Conservation (phyloP, 2,113 vertebrate genomes). For the Bufo bufo region DNA sequence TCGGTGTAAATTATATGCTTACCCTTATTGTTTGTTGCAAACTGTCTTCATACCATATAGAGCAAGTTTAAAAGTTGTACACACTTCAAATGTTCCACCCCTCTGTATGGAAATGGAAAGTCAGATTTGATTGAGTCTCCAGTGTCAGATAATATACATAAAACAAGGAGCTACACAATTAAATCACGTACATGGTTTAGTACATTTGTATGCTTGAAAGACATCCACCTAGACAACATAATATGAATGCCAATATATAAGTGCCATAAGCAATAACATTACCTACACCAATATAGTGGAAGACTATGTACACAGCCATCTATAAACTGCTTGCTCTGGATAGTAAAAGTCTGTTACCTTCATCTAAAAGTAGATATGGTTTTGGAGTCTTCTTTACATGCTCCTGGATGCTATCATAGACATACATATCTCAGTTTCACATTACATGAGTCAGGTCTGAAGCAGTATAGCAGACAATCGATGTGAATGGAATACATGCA, state of each 20-base stretch:
- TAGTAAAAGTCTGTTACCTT: background rate
- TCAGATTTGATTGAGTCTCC: background rate
- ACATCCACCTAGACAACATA: background rate
- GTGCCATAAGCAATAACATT: no score
- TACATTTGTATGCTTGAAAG: background rate
- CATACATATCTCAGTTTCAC: slow-evolving; percentile 4
- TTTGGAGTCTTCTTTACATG: background rate
- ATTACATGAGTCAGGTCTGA: background rate
- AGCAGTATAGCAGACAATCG: background rate
- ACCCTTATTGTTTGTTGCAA: background rate
- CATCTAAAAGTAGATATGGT: background rate
- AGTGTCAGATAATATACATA: background rate
- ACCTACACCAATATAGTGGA: background rate
- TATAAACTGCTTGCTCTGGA: background rate
- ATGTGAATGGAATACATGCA: slow-evolving; percentile 58
- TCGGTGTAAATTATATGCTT: background rate
- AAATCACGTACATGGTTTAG: no score
- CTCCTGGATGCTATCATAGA: background rate
- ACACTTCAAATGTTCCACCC: background rate
- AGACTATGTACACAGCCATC: background rate
- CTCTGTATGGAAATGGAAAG: background rate
- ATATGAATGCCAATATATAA: background rate
- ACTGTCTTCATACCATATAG: background rate
- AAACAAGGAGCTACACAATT: background rate
- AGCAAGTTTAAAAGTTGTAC: background rate